Base-by-base conservation (phyloP, 2,797 vertebrate species). In the Neosilurus mollespiculum region DNA sequence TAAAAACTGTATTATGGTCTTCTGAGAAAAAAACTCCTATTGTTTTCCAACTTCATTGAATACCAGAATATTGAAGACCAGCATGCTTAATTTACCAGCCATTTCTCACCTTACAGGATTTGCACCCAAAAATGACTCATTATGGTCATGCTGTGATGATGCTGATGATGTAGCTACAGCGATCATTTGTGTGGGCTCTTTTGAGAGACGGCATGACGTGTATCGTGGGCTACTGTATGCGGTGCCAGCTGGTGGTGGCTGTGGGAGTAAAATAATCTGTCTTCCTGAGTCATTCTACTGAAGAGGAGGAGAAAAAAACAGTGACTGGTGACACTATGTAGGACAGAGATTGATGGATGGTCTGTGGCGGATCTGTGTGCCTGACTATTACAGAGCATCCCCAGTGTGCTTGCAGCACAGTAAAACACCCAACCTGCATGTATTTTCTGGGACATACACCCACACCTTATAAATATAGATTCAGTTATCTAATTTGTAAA, bases 221-320 rank as follows among this genome's bases (percentile, higher is more conserved):
- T 37, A 53, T 22, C 14, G 77, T 83, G 61, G 77, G 77, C 62
- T 73, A 24, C 34, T 79, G 58, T 81, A 16, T 58, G 61, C 71
- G 5, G 73, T 72, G 49, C 78, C 66, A 73, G 61, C n/a, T 79
- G 51, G 53, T 65, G 65, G 24, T 24, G 22, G 11, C 18, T 2
- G 73, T 73, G 77, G 73, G 76, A 82, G 81, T 82, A 78, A 79
- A 24, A 81, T 75, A 77, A 83, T 75, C 15, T 58, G 43, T 37
- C 81, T 83, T 75, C 37, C 70, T 82, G 81, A 86, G 81, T 80
- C 81, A 86, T 58, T 70, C 77, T 80, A 80, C 70, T 80, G 56
- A 78, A 56, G 80, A 85, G 80, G 84, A 85, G 80, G 66, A 18
- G 11, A 24, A 75, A 20, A 70, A 34, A 78, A 65, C 61, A 54